Base-by-base conservation (phyloP, 2,113 vertebrate genomes). In the Upupa epops region DNA sequence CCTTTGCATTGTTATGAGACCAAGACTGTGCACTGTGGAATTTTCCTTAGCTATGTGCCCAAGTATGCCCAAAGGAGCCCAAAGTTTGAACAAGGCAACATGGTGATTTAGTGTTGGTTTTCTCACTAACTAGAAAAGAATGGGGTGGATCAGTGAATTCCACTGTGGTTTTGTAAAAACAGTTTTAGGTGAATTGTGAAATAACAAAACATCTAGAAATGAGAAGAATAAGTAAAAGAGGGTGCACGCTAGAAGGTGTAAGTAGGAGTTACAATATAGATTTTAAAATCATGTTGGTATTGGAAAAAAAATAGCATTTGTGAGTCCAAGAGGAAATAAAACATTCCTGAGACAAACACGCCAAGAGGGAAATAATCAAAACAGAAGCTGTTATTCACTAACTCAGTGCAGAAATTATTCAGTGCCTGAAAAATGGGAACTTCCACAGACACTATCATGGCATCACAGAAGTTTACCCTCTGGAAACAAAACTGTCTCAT, bases 311-410 rank as follows among this genome's bases (percentile, higher is more conserved):
- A 5, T 48, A 88, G 45, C 22, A 65, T 55, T 49, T 86, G 29
- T 73, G 32, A 92, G 48, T 28, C n/a, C 42, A 87, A 80, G n/a
- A 92, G 52, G 87, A 87, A 93, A 66, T 85, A 74, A 16, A 64
- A 68, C 46, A 42, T 45, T 89, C 91, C n/a, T 56, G 32, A 80
- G 34, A 36, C n/a, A 89, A 86, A 85, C 0, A 8, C 82, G 34
- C 60, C 74, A 89, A 70, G 78, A 80, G 25, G 66, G 51, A 93
- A 85, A 89, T 65, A 70, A 85, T 77, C 55, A 88, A 92, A 93
- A 76, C 31, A 88, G 55, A 89, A 87, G 81, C 49, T 87, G 36
- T 76, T 82, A 61, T 48, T 37, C 55, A 72, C 32, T 73, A 76
- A 79, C 28, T 93, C 17, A 46, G 6, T 66, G 64, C 12, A 83